These are phyloP conservation scores for Phyllotis vaccarum DNA, from an alignment of 2,797 vertebrate species.

Conservation along the genomic window DNA sequence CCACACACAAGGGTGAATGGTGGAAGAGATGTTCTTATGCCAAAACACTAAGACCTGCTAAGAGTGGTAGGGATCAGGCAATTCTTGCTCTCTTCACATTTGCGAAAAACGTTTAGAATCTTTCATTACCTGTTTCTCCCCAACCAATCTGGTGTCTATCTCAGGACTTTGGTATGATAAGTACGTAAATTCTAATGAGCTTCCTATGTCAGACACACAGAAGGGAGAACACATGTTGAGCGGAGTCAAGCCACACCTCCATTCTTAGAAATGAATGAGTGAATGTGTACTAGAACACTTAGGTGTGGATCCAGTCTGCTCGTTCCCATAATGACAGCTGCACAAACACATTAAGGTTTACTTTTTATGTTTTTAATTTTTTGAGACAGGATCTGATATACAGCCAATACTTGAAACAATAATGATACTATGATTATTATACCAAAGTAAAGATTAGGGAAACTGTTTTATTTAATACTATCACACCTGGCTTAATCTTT, in stretches of 20 bases:
- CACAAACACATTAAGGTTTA: neutral
- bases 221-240: neutral
- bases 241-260: neutral
- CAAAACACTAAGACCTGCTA: neutral
- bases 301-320: neutral
- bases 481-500: neutral
- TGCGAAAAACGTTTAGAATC: neutral
- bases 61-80: neutral
- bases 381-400: neutral
- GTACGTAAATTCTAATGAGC: neutral
- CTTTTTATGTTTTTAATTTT: neutral
- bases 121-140: neutral
- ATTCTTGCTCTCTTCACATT: slow-evolving; percentile 8
- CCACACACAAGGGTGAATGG: neutral
- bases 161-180: neutral
- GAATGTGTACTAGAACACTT: neutral
- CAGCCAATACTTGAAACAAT: neutral
- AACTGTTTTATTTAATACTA: too few relatives aligned
- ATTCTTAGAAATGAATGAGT: neutral
- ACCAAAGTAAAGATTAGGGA: neutral
- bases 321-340: neutral
- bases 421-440: too few relatives aligned
- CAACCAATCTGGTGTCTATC: neutral
- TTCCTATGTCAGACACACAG: neutral
- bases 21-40: neutral